Percentiles rank a stretch among this genome's conserved stretches.
These are phyloP conservation scores for Eublepharis macularius DNA, from an alignment of 2,113 vertebrate genomes.

Conservation along the genomic window DNA sequence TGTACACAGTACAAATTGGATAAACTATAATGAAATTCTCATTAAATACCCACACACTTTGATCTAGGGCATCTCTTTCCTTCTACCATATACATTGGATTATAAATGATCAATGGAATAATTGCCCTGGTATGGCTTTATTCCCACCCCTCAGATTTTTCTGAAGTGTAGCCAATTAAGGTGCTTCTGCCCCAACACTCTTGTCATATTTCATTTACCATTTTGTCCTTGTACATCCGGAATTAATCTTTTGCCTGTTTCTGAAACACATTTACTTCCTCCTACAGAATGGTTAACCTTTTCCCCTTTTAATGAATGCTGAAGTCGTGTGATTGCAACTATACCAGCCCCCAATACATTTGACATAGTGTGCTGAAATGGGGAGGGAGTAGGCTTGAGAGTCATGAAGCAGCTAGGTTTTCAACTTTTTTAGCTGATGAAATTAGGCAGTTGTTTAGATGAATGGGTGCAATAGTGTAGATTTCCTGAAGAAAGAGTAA, in stretches of 20 bases:
- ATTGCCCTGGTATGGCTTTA: conserved; percentile 25
- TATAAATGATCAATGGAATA: conserved; percentile 34
- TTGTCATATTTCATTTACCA: conserved; percentile 3
- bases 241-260: conserved; percentile 18
- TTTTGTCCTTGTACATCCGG: not conserved
- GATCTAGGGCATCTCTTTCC: conserved; percentile 44
- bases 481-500: not conserved
- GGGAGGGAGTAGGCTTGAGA: not conserved
- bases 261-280: not conserved
- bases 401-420: not conserved
- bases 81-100: conserved; percentile 35
- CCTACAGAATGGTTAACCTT: not conserved
- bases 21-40: conserved; percentile 36
- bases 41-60: conserved; percentile 37
- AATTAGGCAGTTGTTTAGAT: not conserved
- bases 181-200: conserved; percentile 5
- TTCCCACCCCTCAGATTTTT: conserved; percentile 27
- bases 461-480: not conserved
- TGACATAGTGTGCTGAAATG: not conserved
- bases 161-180: conserved; percentile 9
- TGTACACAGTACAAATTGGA: conserved; percentile 28
- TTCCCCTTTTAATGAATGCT: not conserved
- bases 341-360: not conserved
- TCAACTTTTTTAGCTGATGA: not conserved
- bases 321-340: not conserved